Percentiles rank a stretch among this genome's conserved stretches.
Conservation (phyloP, 2,113 vertebrate genomes). For the Notothenia coriiceps region DNA sequence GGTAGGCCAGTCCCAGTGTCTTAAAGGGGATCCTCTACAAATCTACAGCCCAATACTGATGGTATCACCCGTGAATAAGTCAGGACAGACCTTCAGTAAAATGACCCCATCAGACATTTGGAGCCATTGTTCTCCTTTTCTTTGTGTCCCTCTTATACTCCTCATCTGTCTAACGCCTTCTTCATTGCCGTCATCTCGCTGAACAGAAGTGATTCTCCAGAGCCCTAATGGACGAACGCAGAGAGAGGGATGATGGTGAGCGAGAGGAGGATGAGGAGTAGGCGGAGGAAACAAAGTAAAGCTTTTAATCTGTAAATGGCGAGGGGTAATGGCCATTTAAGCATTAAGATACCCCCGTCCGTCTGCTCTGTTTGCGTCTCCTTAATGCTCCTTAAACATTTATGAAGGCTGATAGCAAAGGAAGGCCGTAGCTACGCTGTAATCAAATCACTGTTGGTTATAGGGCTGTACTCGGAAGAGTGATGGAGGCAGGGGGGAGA, state of each 20-base stretch:
- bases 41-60: neutral
- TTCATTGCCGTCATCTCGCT: conserved; percentile 22
- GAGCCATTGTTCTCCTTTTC: neutral
- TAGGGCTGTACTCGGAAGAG: conserved; percentile 65
- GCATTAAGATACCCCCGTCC: conserved; percentile 74
- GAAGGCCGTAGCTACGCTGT: conserved; percentile 63
- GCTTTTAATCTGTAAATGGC: conserved; percentile 85
- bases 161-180: neutral
- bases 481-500: neutral
- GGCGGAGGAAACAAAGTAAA: conserved; percentile 78
- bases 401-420: conserved; percentile 83
- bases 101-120: neutral
- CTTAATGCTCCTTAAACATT: conserved; percentile 84
- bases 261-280: conserved; percentile 33
- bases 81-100: conserved; percentile 23
- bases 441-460: conserved; percentile 80
- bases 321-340: conserved; percentile 79
- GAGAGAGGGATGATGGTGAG: conserved; percentile 42
- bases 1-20: no score
- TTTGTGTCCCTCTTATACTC: neutral
- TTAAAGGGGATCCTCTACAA: no score
- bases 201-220: conserved; percentile 40
- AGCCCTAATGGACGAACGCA: conserved; percentile 27
- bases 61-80: neutral
- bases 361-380: conserved; percentile 65